Evolutionary conservation across 2,797 vertebrate genomes (phyloP).

Genomic region (Melanogrammus aeglefinus): DNA sequence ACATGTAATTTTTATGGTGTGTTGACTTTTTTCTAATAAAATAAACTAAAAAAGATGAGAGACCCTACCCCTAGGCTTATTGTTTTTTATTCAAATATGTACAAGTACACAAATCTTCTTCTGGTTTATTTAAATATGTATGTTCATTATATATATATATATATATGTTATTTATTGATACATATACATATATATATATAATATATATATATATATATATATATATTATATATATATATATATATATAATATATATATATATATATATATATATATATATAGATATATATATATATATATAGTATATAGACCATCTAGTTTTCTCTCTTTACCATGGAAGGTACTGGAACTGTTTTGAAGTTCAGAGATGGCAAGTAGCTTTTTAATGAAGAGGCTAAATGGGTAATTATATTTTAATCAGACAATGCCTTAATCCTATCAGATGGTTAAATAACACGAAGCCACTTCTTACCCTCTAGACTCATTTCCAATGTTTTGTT

Average conservation of each 20-base stretch:
- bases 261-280: no score
- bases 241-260: no score
- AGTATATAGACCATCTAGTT: neutral
- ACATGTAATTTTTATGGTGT: conserved; percentile 86
- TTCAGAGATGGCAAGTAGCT: neutral
- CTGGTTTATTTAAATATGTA: neutral
- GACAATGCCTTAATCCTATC: neutral
- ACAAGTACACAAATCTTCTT: neutral
- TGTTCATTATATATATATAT: neutral
- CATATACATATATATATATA: no score
- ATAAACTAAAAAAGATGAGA: conserved; percentile 61
- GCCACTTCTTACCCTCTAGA: neutral
- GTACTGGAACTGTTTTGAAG: conserved; percentile 1
- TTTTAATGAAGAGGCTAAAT: neutral
- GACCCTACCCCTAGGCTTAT: conserved; percentile 22
- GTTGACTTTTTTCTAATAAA: conserved; percentile 76
- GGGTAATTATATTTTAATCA: neutral
- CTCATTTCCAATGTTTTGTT: neutral
- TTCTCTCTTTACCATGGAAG: neutral
- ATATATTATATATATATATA: no score
- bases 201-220: no score
- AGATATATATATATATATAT: neutral
- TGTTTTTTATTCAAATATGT: conserved; percentile 20
- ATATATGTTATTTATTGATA: no score
- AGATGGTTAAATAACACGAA: neutral